Conservation (phyloP, 2,888 invertebrate genomes). For the Tetragonisca angustula region DNA sequence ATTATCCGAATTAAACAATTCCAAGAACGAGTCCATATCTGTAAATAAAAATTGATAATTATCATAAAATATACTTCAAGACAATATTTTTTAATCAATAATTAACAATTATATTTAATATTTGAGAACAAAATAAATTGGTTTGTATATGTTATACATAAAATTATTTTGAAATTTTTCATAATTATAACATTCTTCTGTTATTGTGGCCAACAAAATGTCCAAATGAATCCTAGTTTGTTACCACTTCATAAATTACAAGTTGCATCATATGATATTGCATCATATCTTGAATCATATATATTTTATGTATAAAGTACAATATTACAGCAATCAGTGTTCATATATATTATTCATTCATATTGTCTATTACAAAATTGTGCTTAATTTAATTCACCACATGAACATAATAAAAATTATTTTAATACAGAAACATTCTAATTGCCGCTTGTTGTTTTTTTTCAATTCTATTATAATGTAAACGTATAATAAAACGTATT, state of each 20-base stretch:
- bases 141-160: not conserved
- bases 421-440: constrained; percentile 3
- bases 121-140: not conserved
- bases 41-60: not conserved
- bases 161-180: not conserved
- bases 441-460: no score
- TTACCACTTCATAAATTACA: constrained; percentile 24
- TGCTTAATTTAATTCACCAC: not conserved
- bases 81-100: not conserved
- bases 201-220: not conserved
- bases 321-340: not conserved
- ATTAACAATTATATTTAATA: not conserved
- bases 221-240: constrained; percentile 38
- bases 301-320: not conserved
- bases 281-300: not conserved
- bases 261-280: constrained; percentile 6
- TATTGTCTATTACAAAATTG: not conserved
- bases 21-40: constrained; percentile 92
- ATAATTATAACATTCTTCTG: not conserved
- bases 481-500: not conserved
- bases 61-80: not conserved
- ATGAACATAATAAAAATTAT: not conserved
- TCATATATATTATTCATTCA: not conserved
- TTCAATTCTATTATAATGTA: not conserved
- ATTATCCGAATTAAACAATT: constrained; percentile 90